These are phyloP conservation scores for Menidia beryllina DNA, from an alignment of 2,113 vertebrate genomes.

Conservation along the genomic window DNA sequence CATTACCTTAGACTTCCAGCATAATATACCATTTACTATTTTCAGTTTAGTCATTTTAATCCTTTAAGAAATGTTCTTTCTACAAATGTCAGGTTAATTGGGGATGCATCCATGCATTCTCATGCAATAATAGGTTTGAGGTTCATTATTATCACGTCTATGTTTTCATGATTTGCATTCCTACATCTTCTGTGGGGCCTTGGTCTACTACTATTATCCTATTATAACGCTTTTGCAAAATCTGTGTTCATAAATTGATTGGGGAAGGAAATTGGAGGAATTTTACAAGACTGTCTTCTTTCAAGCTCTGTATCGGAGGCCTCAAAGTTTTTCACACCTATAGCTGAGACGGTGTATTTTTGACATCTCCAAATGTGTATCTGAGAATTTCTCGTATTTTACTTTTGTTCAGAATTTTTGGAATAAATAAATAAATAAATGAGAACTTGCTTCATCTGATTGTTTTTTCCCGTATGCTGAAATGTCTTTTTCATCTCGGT, in stretches of 20 bases:
- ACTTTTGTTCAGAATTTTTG: conserved; percentile 80
- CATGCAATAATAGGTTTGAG: conserved; percentile 83
- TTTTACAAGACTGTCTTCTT: conserved; percentile 75
- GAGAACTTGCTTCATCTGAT: conserved; percentile 44
- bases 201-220: conserved; percentile 76
- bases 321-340: conserved; percentile 82
- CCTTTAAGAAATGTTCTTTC: conserved; percentile 73
- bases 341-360: conserved; percentile 77
- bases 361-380: conserved; percentile 80
- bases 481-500: background rate
- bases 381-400: conserved; percentile 82
- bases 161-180: conserved; percentile 81
- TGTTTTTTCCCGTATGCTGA: background rate
- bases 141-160: conserved; percentile 74
- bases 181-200: conserved; percentile 78
- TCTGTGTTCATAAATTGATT: conserved; percentile 73
- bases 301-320: conserved; percentile 90
- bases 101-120: conserved; percentile 74
- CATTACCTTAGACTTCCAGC: conserved; percentile 57
- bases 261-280: conserved; percentile 45
- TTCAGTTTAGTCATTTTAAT: conserved; percentile 43
- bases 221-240: conserved; percentile 65
- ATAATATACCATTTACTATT: conserved; percentile 57
- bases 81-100: conserved; percentile 79
- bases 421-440: conserved; percentile 77